A percentile compares a stretch with the other conserved stretches of the same genome.
Conservation (phyloP, 2,113 vertebrate species). For the Muntiacus reevesi region DNA sequence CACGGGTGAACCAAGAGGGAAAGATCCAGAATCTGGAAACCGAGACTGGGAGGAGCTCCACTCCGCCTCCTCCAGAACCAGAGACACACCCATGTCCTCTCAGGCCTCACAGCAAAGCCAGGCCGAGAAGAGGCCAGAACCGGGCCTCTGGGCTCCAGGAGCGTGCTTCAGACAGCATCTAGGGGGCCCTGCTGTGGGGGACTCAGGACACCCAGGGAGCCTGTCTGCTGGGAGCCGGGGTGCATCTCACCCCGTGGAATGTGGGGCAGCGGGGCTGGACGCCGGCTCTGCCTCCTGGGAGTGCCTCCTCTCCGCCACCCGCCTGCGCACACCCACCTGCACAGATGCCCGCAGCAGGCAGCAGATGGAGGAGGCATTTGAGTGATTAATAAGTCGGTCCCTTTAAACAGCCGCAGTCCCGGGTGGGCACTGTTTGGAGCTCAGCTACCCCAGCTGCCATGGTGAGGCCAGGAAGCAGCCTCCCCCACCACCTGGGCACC, state of each 20-base stretch:
- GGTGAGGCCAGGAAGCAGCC: not conserved
- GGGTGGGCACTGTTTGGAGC: accelerated
- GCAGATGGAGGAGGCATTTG: not conserved
- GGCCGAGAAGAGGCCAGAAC: not conserved
- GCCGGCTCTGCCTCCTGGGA: accelerated
- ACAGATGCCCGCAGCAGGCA: not conserved
- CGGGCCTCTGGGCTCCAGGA: not conserved
- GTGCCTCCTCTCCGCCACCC: accelerated
- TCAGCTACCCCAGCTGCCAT: not conserved
- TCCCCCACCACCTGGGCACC: not conserved
- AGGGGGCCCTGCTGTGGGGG: not conserved
- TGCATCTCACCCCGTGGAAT: accelerated
- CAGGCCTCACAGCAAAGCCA: not conserved
- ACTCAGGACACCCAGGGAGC: not conserved
- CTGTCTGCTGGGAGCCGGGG: accelerated
- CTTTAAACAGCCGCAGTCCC: not conserved
- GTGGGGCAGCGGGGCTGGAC: accelerated
- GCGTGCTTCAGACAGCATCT: not conserved
- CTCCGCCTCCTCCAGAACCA: not conserved
- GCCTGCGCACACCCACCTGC: not conserved
- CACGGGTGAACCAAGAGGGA: not conserved
- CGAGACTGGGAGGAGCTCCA: not conserved
- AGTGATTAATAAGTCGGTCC: not conserved
- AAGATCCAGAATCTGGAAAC: not conserved
- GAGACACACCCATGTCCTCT: not conserved